Conservation (phyloP, 2,888 invertebrate species). For the Lutraria lutraria region DNA sequence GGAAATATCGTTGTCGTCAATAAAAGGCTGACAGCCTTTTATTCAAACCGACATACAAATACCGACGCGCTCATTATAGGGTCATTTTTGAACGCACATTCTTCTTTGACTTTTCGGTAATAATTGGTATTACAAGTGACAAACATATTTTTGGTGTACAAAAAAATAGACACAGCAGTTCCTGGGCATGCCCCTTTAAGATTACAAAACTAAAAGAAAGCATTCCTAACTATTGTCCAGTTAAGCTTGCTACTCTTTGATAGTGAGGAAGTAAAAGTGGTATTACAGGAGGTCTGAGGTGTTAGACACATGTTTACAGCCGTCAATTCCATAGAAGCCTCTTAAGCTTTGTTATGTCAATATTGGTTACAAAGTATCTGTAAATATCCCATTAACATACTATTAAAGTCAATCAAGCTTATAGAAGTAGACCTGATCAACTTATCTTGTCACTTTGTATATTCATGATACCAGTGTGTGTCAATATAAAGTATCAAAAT, state of each 20-base stretch:
- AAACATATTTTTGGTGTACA: too few relatives aligned
- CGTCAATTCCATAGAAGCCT: conserved; percentile 5
- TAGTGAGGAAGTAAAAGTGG: not conserved
- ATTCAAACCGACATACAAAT: too few relatives aligned
- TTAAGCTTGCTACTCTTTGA: not conserved
- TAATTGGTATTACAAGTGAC: too few relatives aligned
- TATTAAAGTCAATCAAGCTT: conserved; percentile 26
- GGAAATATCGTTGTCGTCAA: too few relatives aligned
- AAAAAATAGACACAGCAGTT: too few relatives aligned
- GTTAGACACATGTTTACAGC: not conserved
- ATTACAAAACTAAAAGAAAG: too few relatives aligned
- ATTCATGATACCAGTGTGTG: not conserved
- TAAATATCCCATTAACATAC: conserved; percentile 24
- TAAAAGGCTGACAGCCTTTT: too few relatives aligned
- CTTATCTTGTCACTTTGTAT: conserved; percentile 9
- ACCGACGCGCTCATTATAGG: too few relatives aligned
- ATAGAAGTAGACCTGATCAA: conserved; percentile 8
- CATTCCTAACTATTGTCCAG: not conserved
- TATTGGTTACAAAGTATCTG: not conserved
- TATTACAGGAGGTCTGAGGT: not conserved
- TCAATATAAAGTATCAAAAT: not conserved
- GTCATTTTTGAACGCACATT: too few relatives aligned
- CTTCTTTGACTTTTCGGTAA: too few relatives aligned
- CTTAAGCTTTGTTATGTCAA: conserved; percentile 21
- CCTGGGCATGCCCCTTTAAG: too few relatives aligned